Percentiles rank a stretch among this genome's conserved stretches.
Evolutionary conservation across 92 coral and sea anemone species (phyloP).

Genomic region (Palythoa grandis): DNA sequence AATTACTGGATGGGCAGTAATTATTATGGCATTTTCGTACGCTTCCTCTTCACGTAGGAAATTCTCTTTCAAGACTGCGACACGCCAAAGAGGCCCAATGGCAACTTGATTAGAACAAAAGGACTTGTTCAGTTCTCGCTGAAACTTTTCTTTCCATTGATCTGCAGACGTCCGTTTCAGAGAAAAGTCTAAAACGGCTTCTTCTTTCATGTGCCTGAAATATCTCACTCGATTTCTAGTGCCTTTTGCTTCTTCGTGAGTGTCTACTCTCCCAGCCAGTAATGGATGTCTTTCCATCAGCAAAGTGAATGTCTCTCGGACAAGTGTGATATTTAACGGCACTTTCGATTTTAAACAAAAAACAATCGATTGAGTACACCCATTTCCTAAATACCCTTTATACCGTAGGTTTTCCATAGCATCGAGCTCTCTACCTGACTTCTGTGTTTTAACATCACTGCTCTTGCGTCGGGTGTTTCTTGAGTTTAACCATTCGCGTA

Average conservation of each 20-base stretch:
- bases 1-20: slow-evolving; percentile 65
- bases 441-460: background rate
- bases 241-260: background rate
- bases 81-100: slow-evolving; percentile 31
- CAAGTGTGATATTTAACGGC: background rate
- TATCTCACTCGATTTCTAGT: background rate
- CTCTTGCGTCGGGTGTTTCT: slow-evolving; percentile 1
- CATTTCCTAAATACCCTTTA: background rate
- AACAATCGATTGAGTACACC: slow-evolving; percentile 15
- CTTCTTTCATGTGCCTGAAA: slow-evolving; percentile 36
- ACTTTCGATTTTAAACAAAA: slow-evolving; percentile 22
- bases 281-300: slow-evolving; percentile 17
- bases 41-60: slow-evolving; percentile 61
- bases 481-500: slow-evolving; percentile 17
- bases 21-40: slow-evolving; percentile 70
- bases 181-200: slow-evolving; percentile 5
- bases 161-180: slow-evolving; percentile 26
- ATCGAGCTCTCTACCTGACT: slow-evolving; percentile 12
- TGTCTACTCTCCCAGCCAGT: background rate
- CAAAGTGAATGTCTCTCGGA: slow-evolving; percentile 4
- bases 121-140: slow-evolving; percentile 34
- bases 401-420: slow-evolving; percentile 19
- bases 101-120: slow-evolving; percentile 22
- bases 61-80: slow-evolving; percentile 60
- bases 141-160: slow-evolving; percentile 39